Evolutionary conservation across 2,797 vertebrate species (phyloP), one percentile per base, ranked within the genome.

Genomic region (Amniataba percoides): DNA sequence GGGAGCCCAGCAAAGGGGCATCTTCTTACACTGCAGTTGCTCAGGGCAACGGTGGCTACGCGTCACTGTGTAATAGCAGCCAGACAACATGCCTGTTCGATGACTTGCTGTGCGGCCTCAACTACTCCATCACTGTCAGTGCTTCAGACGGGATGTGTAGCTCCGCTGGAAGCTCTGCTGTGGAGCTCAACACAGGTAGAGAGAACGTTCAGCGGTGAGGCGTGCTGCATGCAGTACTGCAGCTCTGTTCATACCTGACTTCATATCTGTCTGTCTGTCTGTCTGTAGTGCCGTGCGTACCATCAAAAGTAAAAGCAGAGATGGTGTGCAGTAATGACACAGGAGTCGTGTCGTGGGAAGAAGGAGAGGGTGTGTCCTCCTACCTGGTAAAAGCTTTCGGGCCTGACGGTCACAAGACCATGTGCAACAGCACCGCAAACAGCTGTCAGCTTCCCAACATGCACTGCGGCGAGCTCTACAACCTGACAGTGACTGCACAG

Each of bases 401-500:
- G 34, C 84, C 87, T 0, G 78, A 94, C 14, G 95, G 95, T 13
- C 87, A 95, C 82, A 79, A 8, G 31, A 40, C 46, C 8, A 51
- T 82, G 31, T 96, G 95, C 51, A 14, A 46, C 74, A 93, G 82
- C 79, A 69, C 18, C 1, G 2, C 27, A 77, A 79, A 46, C 60
- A 89, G 78, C 48, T 96, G 95, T 70, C 57, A 78, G 58, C 87
- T 96, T 43, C 74, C 80, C 45, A 58, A 19, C 76, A 78, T 96
- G 91, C 87, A 92, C 9, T 96, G 95, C 15, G 95, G 95, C 34
- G 94, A 95, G 78, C 69, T 63, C 13, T 96, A 96, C 84, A 95
- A 94, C 84, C 55, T 96, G 63, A 95, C 94, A 0, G 74, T 96
- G 62, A 92, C 91, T 0, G 91, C 93, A 27, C 80, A 78, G 87